Evolutionary conservation across 2,888 invertebrate genomes (phyloP), one percentile per base, ranked within the genome.

Genomic region (Melanotus villosus): DNA sequence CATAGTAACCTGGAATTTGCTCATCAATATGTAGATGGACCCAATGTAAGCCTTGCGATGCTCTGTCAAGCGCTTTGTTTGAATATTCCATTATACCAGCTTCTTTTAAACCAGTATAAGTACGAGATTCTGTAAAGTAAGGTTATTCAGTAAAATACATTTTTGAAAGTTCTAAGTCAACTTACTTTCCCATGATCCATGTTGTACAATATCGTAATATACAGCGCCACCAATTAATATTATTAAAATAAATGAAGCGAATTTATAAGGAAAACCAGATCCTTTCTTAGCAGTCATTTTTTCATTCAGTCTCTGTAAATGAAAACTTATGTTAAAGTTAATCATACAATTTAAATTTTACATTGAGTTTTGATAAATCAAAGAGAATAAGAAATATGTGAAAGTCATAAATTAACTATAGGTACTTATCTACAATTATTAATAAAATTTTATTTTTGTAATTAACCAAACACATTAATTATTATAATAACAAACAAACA

Each of bases 101-200:
- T 76, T 90, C 89, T 76, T 90, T 90, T 75, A 93, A 84, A 41
- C 90, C 84, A 76, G 87, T 88, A 41, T 90, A 91, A 4, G 90
- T 90, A 75, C 88, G 85, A 43, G 93, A 92, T 75, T 90, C 92
- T 78, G 58, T 34, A 45, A 45, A 23, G 57, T 57, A 12, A n/a
- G n/a, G n/a, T n/a, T 32, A 41, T 0, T 45, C 41, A 26, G 47
- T 4, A 19, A 45, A 45, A 1, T 2, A 19, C 18, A n/a, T 18
- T 18, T 2, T 45, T 19, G 19, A 2, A 21, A n/a, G 1, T 23
- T n/a, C n/a, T n/a, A n/a, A 3, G 1, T 18, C n/a, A 34, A 86
- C 87, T 88, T 84, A 91, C 91, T 88, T 77, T 91, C 89, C 85
- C 93, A 92, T 71, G 91, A 91, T 65, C 89, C 89, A 78, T 90